Evolutionary conservation across 2,888 invertebrate species (phyloP), one percentile per base, ranked within the genome.

Genomic region (Horisme vitalbata): DNA sequence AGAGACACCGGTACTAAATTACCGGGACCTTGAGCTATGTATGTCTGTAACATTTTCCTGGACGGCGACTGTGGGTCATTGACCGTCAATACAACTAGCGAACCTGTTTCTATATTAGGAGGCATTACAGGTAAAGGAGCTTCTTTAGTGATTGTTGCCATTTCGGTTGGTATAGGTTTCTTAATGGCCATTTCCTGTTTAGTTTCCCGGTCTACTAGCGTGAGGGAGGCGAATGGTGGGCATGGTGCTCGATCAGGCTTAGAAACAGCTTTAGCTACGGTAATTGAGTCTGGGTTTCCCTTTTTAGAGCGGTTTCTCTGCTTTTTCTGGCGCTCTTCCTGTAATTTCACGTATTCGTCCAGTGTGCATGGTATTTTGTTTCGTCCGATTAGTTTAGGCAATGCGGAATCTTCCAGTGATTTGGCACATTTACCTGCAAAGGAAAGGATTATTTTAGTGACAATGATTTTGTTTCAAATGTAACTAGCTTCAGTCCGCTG

Each of bases 21-120:
- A 0, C 85, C 87, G 0, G 70, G 72, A 0, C 75, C 80, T 2
- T 78, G 69, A 0, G 87, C 79, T 36, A 88, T 80, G 49, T 88
- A 89, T 0, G 88, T 88, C 39, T 89, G 89, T 1, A 88, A 57
- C 79, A 87, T 85, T 46, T 87, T 86, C 55, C 85, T 85, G 0
- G 83, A 66, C 0, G 89, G 84, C 0, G 81, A 79, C 14, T 72
- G 69, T 0, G 89, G 88, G 52, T 88, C 87, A 32, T 83, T 76
- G 0, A 87, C 86, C 0, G 87, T 80, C 1, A 89, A 52, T 0
- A 88, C 85, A 0, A 89, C 88, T 24, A 89, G 53, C 0, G 89
- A 89, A 0, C 88, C 89, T 0, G 65, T 69, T 45, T 87, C 83
- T 0, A 88, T 83, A 45, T 88, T 85, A 0, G 72, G 35, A 2